A percentile compares a stretch with the other conserved stretches of the same genome.
phyloP scores from a whole-genome alignment of 2,888 invertebrate genomes.

The Byasa hedistus region DNA sequence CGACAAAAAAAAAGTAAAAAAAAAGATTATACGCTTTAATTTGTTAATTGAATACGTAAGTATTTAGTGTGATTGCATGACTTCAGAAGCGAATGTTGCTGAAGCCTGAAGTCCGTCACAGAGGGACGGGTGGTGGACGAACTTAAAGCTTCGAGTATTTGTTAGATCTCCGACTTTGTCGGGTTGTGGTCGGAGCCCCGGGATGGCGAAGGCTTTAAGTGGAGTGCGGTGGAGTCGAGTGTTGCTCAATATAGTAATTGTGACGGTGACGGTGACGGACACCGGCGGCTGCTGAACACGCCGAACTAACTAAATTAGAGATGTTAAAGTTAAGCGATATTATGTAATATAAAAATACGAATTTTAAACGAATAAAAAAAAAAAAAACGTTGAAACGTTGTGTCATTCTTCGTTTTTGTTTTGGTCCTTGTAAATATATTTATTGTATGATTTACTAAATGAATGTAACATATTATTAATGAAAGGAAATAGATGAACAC shows the following conservation, averaged over 20 bases:
- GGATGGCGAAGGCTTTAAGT: neutral
- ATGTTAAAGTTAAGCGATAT: constrained; percentile 75
- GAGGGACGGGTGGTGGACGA: constrained; percentile 1
- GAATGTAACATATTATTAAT: constrained; percentile 80
- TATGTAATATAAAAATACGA: constrained; percentile 79
- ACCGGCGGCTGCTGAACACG: constrained; percentile 58
- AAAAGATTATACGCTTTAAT: too few relatives aligned
- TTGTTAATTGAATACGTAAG: too few relatives aligned
- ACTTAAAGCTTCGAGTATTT: neutral
- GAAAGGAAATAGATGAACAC: constrained; percentile 76
- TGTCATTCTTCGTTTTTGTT: constrained; percentile 73
- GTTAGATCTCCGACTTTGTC: neutral
- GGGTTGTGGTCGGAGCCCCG: neutral
- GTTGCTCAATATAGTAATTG: constrained; percentile 24
- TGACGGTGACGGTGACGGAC: constrained; percentile 47
- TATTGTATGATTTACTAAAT: constrained; percentile 79
- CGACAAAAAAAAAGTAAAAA: too few relatives aligned
- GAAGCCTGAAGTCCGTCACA: neutral
- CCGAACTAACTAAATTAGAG: constrained; percentile 68
- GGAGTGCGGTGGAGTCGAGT: constrained; percentile 6
- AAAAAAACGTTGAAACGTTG: constrained; percentile 67
- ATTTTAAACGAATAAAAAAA: constrained; percentile 72
- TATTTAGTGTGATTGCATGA: constrained; percentile 1
- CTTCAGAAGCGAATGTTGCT: constrained; percentile 6
- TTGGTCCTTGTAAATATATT: constrained; percentile 78